phyloP scores from a whole-genome alignment of 2,113 vertebrate genomes.

The Clarias batrachus region DNA sequence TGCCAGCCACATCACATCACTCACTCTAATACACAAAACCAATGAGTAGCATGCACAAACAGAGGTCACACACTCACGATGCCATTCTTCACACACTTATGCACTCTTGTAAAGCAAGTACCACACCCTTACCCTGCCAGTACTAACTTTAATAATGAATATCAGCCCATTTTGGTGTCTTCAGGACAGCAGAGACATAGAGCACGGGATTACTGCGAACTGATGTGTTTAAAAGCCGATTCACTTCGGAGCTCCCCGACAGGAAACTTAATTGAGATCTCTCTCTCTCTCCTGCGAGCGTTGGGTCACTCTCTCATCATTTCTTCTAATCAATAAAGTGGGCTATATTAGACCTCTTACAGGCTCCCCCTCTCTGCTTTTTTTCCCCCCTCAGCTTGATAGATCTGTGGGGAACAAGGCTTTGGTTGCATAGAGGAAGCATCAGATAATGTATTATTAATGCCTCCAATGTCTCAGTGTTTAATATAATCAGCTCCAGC shows the following conservation, averaged over 20 bases:
- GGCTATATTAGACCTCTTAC: slow-evolving; percentile 43
- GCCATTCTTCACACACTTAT: neutral
- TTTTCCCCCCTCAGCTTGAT: neutral
- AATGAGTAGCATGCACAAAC: slow-evolving; percentile 61
- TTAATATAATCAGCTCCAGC: slow-evolving; percentile 54
- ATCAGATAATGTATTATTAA: slow-evolving; percentile 62
- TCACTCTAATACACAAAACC: slow-evolving; percentile 51
- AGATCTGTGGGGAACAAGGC: slow-evolving; percentile 12
- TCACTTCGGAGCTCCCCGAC: slow-evolving; percentile 35
- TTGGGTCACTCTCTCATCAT: slow-evolving; percentile 42
- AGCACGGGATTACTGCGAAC: slow-evolving; percentile 33
- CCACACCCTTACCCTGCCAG: neutral
- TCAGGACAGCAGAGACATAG: neutral
- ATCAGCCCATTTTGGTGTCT: slow-evolving; percentile 12
- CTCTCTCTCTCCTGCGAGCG: slow-evolving; percentile 42
- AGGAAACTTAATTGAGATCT: slow-evolving; percentile 51
- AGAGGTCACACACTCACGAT: slow-evolving; percentile 59
- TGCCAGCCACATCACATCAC: slow-evolving; percentile 60
- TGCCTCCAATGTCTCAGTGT: slow-evolving; percentile 55
- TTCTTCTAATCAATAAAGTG: slow-evolving; percentile 46
- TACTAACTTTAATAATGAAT: neutral
- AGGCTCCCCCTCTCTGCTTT: neutral
- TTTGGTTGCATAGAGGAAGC: slow-evolving; percentile 41
- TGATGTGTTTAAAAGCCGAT: slow-evolving; percentile 37
- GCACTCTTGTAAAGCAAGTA: slow-evolving; percentile 17